phyloP scores from a whole-genome alignment of 2,888 invertebrate species.

The Agapostemon virescens region DNA sequence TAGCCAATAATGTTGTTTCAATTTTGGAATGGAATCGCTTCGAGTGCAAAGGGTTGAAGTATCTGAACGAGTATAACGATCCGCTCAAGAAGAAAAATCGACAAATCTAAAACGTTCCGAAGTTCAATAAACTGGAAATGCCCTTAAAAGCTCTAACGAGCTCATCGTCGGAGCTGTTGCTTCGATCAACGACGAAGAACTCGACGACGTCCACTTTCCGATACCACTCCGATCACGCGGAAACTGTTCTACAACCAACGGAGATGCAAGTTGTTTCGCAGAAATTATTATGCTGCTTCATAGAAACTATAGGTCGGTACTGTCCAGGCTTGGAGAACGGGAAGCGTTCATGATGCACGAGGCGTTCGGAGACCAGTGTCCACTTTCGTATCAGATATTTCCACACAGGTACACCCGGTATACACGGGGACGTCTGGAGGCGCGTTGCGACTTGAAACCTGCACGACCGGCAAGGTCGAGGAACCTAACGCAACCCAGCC shows the following conservation, averaged over 20 bases:
- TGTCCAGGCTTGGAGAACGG: background rate
- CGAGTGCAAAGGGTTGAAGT: too few relatives aligned
- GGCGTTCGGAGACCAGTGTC: background rate
- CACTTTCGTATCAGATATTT: conserved; percentile 19
- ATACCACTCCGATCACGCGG: background rate
- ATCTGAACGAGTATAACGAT: too few relatives aligned
- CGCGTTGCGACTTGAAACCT: conserved; percentile 72
- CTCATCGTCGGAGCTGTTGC: background rate
- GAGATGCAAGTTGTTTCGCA: background rate
- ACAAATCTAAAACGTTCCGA: too few relatives aligned
- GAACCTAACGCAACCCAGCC: conserved; percentile 72
- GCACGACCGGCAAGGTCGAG: conserved; percentile 76
- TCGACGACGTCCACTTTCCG: background rate
- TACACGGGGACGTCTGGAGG: conserved; percentile 53
- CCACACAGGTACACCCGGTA: conserved; percentile 53
- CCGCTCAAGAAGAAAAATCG: too few relatives aligned
- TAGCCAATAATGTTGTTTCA: too few relatives aligned
- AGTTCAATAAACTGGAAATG: background rate
- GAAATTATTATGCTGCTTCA: background rate
- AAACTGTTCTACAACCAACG: background rate
- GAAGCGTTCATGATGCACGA: background rate
- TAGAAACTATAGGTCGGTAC: background rate
- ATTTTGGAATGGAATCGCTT: too few relatives aligned
- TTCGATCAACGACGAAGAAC: background rate
- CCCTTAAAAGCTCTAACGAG: too few relatives aligned